phyloP scores from a whole-genome alignment of 2,797 vertebrate genomes.

The Salmo trutta region DNA sequence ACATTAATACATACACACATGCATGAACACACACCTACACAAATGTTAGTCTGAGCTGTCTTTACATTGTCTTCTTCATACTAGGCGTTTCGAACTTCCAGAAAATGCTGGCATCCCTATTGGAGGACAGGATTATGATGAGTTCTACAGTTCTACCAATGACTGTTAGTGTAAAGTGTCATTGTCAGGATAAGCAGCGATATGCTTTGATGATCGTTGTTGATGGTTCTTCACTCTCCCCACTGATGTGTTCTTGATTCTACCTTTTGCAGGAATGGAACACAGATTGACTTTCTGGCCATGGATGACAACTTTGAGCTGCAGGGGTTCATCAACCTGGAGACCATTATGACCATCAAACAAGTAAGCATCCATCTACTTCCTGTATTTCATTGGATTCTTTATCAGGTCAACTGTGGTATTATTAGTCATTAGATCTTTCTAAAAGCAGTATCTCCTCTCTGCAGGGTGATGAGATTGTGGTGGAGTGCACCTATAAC shows the following conservation, averaged over 20 bases:
- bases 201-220: no score
- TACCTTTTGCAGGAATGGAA: no score
- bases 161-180: no score
- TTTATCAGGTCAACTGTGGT: neutral
- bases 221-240: no score
- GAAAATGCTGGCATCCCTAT: slow-evolving; percentile 64
- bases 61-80: neutral
- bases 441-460: neutral
- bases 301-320: slow-evolving; percentile 54
- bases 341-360: slow-evolving; percentile 65
- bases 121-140: slow-evolving; percentile 43
- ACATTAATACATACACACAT: neutral
- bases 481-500: slow-evolving; percentile 73
- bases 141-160: slow-evolving; percentile 48
- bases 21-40: neutral
- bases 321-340: slow-evolving; percentile 58
- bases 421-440: neutral
- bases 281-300: no score
- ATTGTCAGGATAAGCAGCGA: no score
- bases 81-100: slow-evolving; percentile 64
- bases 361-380: slow-evolving; percentile 40
- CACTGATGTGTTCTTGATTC: no score
- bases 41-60: no score
- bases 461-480: slow-evolving; percentile 67
- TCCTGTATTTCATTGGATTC: neutral